A percentile compares a stretch with the other conserved stretches of the same genome.
Evolutionary conservation across 1,140 invertebrate species (phyloP).

Genomic region (Caenorhabditis inopinata): DNA sequence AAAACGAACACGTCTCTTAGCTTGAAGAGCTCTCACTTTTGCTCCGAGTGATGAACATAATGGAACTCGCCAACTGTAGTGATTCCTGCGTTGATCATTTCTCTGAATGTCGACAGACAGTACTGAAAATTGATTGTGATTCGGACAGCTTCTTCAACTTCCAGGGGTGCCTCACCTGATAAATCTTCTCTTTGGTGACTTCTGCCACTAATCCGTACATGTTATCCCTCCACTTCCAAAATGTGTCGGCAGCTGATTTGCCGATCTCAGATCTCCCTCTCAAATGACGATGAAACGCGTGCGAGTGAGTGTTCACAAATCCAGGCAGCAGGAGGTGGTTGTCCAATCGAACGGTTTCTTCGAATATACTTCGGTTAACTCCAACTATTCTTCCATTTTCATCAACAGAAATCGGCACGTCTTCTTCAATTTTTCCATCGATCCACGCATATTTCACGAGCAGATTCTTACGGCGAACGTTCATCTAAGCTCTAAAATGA

Average conservation of each 20-base stretch:
- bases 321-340: constrained; percentile 54
- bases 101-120: constrained; percentile 57
- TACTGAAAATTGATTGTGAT: constrained; percentile 48
- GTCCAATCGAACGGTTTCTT: neutral
- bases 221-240: constrained; percentile 64
- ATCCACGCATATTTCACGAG: constrained; percentile 21
- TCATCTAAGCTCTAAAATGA: neutral
- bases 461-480: neutral
- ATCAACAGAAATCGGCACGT: constrained; percentile 22
- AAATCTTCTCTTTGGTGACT: constrained; percentile 53
- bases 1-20: neutral
- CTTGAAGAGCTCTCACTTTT: neutral
- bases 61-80: constrained; percentile 65
- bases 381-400: constrained; percentile 14
- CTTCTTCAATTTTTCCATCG: constrained; percentile 28
- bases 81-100: constrained; percentile 63
- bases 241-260: constrained; percentile 51
- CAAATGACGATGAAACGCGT: constrained; percentile 61
- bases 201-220: constrained; percentile 61
- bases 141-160: neutral
- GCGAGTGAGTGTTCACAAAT: constrained; percentile 63
- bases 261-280: constrained; percentile 61
- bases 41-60: constrained; percentile 59
- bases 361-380: neutral
- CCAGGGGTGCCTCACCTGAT: constrained; percentile 47